These are phyloP conservation scores for Strigamia crassipes DNA, from an alignment of 2,888 invertebrate species.

Conservation along the genomic window DNA sequence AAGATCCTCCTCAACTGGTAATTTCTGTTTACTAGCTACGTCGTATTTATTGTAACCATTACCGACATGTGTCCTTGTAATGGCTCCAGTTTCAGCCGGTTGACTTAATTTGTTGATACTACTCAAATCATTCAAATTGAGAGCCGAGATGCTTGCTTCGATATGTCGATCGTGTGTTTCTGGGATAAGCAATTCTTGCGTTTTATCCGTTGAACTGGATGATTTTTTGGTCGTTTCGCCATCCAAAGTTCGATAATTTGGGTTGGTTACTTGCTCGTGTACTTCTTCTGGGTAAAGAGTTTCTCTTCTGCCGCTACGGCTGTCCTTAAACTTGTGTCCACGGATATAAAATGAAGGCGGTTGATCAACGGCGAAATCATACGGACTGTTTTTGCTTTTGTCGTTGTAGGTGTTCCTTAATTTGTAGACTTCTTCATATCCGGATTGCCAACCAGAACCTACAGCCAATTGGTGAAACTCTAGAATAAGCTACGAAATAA, in stretches of 20 bases:
- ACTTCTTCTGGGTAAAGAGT: neutral
- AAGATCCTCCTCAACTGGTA: neutral
- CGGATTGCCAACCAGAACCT: neutral
- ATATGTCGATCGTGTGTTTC: conserved; percentile 13
- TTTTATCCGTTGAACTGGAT: neutral
- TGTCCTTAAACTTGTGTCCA: neutral
- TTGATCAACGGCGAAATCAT: neutral
- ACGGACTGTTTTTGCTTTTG: neutral
- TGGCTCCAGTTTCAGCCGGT: neutral
- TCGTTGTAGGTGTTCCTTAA: neutral
- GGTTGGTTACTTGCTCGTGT: neutral
- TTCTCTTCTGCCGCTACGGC: neutral
- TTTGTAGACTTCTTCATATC: conserved; percentile 31
- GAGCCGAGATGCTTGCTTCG: neutral
- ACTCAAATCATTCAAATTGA: neutral
- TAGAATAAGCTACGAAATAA: neutral
- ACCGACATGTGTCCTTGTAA: neutral
- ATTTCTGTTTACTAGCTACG: neutral
- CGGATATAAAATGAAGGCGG: neutral
- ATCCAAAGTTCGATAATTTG: neutral
- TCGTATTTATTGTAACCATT: neutral
- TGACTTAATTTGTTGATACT: neutral
- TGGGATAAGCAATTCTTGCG: neutral
- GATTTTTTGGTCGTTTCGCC: neutral
- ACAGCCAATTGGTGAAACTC: neutral